Percentiles rank a stretch among this genome's conserved stretches.
These are phyloP conservation scores for Mustela lutreola DNA, from an alignment of 2,113 vertebrate species.

Conservation along the genomic window DNA sequence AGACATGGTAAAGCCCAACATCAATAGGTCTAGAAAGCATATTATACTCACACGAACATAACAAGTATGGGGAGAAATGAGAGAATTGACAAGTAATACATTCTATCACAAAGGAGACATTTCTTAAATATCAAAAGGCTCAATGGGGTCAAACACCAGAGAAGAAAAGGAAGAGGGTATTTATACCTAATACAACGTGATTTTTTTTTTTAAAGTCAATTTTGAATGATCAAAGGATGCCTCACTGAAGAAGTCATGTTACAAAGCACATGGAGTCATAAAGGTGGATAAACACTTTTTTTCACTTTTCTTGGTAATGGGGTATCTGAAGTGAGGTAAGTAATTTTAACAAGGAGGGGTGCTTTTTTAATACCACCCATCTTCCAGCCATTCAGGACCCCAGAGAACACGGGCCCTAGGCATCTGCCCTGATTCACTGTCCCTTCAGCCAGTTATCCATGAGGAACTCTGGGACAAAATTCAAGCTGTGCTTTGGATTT, in stretches of 20 bases:
- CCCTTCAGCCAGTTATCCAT: neutral
- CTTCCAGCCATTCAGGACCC: neutral
- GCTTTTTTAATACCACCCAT: neutral
- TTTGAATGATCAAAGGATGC: conserved; percentile 12
- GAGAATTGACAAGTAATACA: neutral
- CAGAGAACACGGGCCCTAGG: neutral
- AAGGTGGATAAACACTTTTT: neutral
- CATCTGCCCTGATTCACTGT: neutral
- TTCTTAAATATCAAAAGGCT: neutral
- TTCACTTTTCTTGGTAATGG: neutral
- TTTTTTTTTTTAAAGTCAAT: neutral
- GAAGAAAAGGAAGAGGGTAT: neutral
- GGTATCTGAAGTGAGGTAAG: neutral
- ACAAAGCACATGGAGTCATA: no score
- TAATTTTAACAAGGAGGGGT: neutral
- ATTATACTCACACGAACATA: neutral
- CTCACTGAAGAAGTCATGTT: neutral
- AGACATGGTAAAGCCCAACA: neutral
- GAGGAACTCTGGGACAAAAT: neutral
- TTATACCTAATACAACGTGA: neutral
- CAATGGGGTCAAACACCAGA: neutral
- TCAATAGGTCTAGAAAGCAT: neutral
- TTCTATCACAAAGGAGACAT: neutral
- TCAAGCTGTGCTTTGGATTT: neutral
- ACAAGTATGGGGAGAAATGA: neutral